Conservation (phyloP, 2,797 vertebrate genomes). For the Phylloscopus collybita region DNA sequence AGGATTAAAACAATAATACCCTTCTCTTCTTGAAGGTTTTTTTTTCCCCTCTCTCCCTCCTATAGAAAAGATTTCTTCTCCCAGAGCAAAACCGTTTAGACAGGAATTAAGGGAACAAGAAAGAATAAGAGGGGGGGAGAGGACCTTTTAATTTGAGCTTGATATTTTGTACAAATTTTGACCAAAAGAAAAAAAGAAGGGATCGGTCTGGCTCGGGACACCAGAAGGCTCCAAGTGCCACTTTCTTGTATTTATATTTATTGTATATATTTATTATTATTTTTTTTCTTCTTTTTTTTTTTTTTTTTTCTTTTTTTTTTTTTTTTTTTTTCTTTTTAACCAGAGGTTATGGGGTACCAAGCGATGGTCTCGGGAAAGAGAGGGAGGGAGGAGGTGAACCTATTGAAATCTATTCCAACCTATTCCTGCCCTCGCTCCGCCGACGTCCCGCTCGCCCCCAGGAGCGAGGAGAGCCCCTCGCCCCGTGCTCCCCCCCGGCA, state of each 20-base stretch:
- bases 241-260: constrained; percentile 20
- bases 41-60: constrained; percentile 75
- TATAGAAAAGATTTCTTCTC: constrained; percentile 98
- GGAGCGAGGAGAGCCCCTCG: neutral
- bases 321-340: neutral
- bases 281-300: neutral
- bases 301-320: too few species aligned
- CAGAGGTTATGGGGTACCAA: neutral
- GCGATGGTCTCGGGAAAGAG: neutral
- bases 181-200: neutral
- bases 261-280: neutral
- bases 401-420: constrained; percentile 5
- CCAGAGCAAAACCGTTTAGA: constrained; percentile 98
- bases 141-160: constrained; percentile 92
- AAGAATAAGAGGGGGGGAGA: constrained; percentile 75
- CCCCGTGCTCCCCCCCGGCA: neutral
- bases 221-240: neutral
- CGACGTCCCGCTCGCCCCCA: neutral
- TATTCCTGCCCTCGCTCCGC: neutral
- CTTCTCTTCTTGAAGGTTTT: constrained; percentile 93
- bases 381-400: neutral
- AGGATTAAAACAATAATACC: constrained; percentile 99
- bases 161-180: constrained; percentile 87
- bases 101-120: constrained; percentile 96
- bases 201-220: neutral